Evolutionary conservation across 2,888 invertebrate genomes (phyloP), one percentile per base, ranked within the genome.

Genomic region (Cerastoderma edule): DNA sequence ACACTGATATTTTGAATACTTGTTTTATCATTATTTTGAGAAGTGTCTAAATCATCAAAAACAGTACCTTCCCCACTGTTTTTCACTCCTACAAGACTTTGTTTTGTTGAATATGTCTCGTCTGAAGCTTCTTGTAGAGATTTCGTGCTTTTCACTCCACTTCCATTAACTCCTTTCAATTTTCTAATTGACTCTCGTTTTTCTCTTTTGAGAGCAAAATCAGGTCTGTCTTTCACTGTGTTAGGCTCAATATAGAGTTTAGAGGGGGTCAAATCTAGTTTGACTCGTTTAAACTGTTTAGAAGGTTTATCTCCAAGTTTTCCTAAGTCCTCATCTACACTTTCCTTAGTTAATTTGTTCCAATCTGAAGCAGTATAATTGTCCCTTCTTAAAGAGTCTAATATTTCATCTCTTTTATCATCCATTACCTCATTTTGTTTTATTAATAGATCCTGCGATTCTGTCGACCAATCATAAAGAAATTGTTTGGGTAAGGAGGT

Each of bases 231-330:
- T 32, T 28, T 30, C 0, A 44, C 27, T 2, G 67, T 39, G 60
- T 75, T 66, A 6, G 32, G 39, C 27, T 70, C 66, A 1, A 66
- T 66, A 32, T 32, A 70, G 6, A 66, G 57, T 66, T 60, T 44
- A 3, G 70, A 66, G 3, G 75, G 75, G 8, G 57, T 57, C 24
- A 75, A 63, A 69, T 57, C 66, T 44, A 70, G 22, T 19, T 57
- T 33, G 16, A 69, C 27, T 10, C 35, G 66, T 66, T 69, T 75
- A 1, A 22, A 2, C n/a, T 57, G 69, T 48, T 63, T 48, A 16
- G 22, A 60, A 4, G 8, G 35, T 60, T 39, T 60, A 16, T 60
- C 22, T 24, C 39, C 60, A 2, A 1, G 16, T n/a, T 19, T 50
- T 33, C 22, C 33, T 22, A 32, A 48, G 22, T 6, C 10, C 0